Evolutionary conservation across 2,113 vertebrate species (phyloP).

Genomic region (Pseudonaja textilis): DNA sequence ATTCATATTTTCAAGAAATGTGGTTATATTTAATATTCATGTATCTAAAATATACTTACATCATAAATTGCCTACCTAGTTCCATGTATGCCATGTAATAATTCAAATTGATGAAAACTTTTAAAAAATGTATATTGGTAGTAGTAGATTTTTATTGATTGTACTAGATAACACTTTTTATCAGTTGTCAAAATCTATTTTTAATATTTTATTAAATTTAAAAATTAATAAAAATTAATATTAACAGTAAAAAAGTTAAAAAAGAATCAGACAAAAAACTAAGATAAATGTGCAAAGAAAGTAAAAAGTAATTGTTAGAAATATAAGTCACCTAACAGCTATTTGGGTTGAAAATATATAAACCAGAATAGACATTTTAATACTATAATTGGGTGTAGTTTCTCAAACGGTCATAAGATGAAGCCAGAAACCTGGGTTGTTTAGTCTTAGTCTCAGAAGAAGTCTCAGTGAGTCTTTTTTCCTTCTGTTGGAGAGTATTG

Average conservation of each 20-base stretch:
- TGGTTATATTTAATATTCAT: not conserved
- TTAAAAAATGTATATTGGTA: not conserved
- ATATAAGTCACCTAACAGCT: no score
- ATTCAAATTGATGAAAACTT: constrained; percentile 1
- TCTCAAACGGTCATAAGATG: no score
- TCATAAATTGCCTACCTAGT: not conserved
- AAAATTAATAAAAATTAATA: not conserved
- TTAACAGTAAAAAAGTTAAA: not conserved
- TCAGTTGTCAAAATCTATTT: fast-evolving
- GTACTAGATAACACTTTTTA: not conserved
- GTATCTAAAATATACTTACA: not conserved
- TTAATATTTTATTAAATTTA: not conserved
- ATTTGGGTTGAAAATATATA: no score
- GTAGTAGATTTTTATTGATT: not conserved
- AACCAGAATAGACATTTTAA: no score
- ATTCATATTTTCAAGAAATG: not conserved
- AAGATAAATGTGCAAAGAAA: not conserved
- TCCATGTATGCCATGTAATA: not conserved
- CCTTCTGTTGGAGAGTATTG: no score
- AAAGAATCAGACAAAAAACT: not conserved
- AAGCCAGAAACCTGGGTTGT: no score
- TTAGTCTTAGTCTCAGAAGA: no score
- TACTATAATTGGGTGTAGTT: no score
- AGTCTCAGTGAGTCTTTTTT: no score
- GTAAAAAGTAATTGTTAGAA: not conserved